These are phyloP conservation scores for Hydrozoanthus gracilis DNA, from an alignment of 92 coral and sea anemone species.

Conservation along the genomic window DNA sequence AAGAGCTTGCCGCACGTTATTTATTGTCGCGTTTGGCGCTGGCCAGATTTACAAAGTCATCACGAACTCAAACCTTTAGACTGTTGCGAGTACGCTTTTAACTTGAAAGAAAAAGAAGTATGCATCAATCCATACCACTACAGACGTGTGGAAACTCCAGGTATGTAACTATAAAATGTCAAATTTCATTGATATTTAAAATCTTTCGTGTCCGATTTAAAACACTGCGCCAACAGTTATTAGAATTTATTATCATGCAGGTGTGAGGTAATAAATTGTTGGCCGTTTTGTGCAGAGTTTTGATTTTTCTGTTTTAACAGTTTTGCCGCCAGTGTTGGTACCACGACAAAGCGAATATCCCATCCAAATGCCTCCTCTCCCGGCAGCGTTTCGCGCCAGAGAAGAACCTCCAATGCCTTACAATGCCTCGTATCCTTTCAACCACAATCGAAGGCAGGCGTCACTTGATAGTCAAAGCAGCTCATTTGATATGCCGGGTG, in stretches of 20 bases:
- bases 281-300: neutral
- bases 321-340: conserved; percentile 39
- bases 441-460: conserved; percentile 23
- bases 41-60: conserved; percentile 46
- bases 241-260: conserved; percentile 6
- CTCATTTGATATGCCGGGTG: conserved; percentile 45
- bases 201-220: neutral
- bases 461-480: conserved; percentile 39
- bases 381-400: conserved; percentile 28
- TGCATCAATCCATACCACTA: conserved; percentile 49
- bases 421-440: conserved; percentile 41
- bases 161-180: conserved; percentile 18
- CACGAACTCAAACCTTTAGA: conserved; percentile 41
- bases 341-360: conserved; percentile 45
- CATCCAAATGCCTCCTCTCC: conserved; percentile 38
- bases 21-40: conserved; percentile 44
- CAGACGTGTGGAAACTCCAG: conserved; percentile 44
- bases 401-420: conserved; percentile 45
- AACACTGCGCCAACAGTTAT: neutral
- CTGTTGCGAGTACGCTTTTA: conserved; percentile 40
- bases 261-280: neutral
- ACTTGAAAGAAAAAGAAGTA: conserved; percentile 41
- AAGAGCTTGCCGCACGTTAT: conserved; percentile 47
- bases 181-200: neutral
- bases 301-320: conserved; percentile 6